Evolutionary conservation across 2,113 vertebrate species (phyloP), one percentile per base, ranked within the genome.

Genomic region (Ramphastos sulfuratus): DNA sequence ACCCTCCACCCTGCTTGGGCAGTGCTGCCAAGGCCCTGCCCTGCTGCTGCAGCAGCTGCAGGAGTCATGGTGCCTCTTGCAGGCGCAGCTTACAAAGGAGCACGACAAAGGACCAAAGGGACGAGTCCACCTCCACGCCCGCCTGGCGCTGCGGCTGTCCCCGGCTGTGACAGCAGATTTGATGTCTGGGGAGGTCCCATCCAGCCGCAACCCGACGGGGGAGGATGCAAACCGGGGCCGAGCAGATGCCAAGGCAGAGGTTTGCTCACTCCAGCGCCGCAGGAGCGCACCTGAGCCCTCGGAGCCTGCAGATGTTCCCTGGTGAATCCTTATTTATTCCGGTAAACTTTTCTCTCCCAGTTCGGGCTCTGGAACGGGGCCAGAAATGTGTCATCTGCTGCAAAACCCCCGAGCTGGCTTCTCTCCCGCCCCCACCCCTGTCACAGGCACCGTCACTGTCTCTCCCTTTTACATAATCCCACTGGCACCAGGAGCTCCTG

Each of bases 381-480:
- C 92, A 97, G 95, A 56, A 95, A 63, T 66, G 69, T 54, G 59
- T 56, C 67, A 31, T 11, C 21, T 4, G 89, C 39, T 67, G 87
- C 61, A 56, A 42, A 94, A 84, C 79, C 93, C 91, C 92, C 20
- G 48, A 91, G 67, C 85, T 82, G 86, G 80, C 61, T 94, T 72
- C 74, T 87, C 35, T 92, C 59, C 87, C 85, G 25, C 92, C 96
- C 92, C 89, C 85, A 72, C 7, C 91, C 71, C 82, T 87, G 77
- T 69, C 89, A 90, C 70, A 64, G 89, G 39, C 55, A 6, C 39
- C 87, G 64, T 72, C 5, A 18, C 87, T 55, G 74, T 71, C 74
- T 21, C n/a, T 92, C 58, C 70, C 72, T 96, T 97, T 97, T 94
- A 97, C 76, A 37, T 95, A 97, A 97, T 58, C 21, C 44, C 33